Percentiles rank a stretch among this genome's conserved stretches.
Conservation (phyloP, 92 coral and sea anemone genomes). For the Epizoanthus scotinus region DNA sequence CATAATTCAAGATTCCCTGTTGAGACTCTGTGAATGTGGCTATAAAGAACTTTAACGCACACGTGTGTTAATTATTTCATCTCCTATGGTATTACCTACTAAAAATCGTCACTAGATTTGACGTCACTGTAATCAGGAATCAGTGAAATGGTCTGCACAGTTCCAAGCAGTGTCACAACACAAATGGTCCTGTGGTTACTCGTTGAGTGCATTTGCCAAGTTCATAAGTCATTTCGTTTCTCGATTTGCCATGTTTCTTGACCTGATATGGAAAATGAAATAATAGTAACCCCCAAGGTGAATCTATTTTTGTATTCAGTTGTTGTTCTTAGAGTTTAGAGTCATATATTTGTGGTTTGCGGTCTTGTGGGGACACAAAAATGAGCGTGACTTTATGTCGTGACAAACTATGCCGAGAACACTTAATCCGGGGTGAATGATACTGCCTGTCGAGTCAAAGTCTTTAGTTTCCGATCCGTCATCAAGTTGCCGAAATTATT, state of each 20-base stretch:
- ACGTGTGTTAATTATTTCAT: constrained; percentile 1
- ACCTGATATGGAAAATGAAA: not conserved
- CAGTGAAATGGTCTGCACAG: not conserved
- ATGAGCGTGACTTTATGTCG: constrained; percentile 31
- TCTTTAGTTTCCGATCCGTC: constrained; percentile 35
- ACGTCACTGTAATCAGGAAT: not conserved
- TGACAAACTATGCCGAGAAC: constrained; percentile 29
- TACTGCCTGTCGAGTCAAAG: constrained; percentile 1
- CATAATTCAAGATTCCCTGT: constrained; percentile 6
- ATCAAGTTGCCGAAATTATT: constrained; percentile 30
- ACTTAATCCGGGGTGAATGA: constrained; percentile 24
- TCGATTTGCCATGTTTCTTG: too few species aligned
- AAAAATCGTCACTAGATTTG: not conserved
- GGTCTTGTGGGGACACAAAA: not conserved
- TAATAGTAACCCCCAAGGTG: not conserved
- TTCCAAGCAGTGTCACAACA: not conserved
- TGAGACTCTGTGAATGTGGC: not conserved
- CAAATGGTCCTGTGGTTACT: not conserved
- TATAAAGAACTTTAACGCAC: not conserved
- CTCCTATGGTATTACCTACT: not conserved
- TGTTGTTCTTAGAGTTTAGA: too few species aligned
- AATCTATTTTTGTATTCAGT: not conserved
- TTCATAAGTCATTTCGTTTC: not conserved
- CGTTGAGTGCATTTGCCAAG: not conserved
- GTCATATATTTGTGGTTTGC: not conserved